A percentile compares a stretch with the other conserved stretches of the same genome.
phyloP scores from a whole-genome alignment of 1,140 invertebrate species.

The Drosophila ficusphila region DNA sequence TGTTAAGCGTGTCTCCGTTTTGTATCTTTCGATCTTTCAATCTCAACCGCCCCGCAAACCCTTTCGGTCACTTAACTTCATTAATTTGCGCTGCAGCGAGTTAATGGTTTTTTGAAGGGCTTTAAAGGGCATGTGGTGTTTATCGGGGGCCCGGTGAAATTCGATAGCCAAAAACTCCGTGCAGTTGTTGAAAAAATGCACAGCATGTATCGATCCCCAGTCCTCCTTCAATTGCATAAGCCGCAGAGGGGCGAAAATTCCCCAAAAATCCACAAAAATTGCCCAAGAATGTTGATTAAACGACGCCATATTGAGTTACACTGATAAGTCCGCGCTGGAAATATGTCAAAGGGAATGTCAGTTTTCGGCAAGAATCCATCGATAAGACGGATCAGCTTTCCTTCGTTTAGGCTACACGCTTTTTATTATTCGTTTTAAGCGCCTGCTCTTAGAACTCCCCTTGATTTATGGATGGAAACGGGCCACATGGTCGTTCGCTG shows the following conservation, averaged over 20 bases:
- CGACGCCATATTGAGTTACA: constrained; percentile 44
- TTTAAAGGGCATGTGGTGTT: constrained; percentile 62
- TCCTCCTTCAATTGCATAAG: constrained; percentile 62
- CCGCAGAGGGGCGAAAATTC: constrained; percentile 38
- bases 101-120: constrained; percentile 75
- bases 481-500: constrained; percentile 19
- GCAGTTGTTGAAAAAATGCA: constrained; percentile 69
- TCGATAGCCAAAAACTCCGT: constrained; percentile 57
- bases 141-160: constrained; percentile 36
- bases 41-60: constrained; percentile 16
- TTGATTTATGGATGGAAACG: constrained; percentile 39
- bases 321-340: constrained; percentile 21
- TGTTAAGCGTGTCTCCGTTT: constrained; percentile 56
- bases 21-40: constrained; percentile 63
- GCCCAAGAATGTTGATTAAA: constrained; percentile 54
- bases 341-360: constrained; percentile 30
- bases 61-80: constrained; percentile 51
- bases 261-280: constrained; percentile 40
- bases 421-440: neutral
- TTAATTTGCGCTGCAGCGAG: constrained; percentile 50
- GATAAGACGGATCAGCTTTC: constrained; percentile 39
- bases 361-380: constrained; percentile 31
- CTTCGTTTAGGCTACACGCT: neutral
- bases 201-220: constrained; percentile 54
- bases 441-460: constrained; percentile 16